These are phyloP conservation scores for Drosophila paucipuncta DNA, from an alignment of 2,888 invertebrate species.

Conservation along the genomic window DNA sequence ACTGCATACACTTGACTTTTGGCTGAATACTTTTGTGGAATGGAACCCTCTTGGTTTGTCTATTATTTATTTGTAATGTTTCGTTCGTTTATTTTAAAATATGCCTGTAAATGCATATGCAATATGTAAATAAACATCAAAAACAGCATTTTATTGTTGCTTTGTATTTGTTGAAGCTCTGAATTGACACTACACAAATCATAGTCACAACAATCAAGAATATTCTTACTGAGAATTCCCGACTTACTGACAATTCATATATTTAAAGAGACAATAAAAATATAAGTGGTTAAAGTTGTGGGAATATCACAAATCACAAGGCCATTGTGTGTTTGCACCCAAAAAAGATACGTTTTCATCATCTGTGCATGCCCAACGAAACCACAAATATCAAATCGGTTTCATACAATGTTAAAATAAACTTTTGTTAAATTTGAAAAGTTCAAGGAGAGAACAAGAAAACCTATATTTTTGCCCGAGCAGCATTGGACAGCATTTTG, in stretches of 20 bases:
- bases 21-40: slow-evolving; percentile 3
- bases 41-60: slow-evolving; percentile 29
- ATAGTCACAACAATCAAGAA: not conserved
- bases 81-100: slow-evolving; percentile 50
- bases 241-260: not conserved
- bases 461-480: not conserved
- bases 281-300: not conserved
- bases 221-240: not conserved
- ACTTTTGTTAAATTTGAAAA: not conserved
- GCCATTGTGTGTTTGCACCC: not conserved
- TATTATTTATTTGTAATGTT: slow-evolving; percentile 61
- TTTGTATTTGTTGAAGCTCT: not conserved
- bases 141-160: not conserved
- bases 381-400: not conserved
- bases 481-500: not conserved
- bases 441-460: not conserved
- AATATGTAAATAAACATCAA: slow-evolving; percentile 37
- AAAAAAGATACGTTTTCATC: not conserved
- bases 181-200: not conserved
- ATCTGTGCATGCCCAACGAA: not conserved
- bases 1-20: not conserved
- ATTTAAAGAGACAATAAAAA: not conserved
- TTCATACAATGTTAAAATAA: not conserved
- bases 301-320: not conserved
- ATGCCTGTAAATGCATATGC: slow-evolving; percentile 36